Evolutionary conservation across 2,888 invertebrate species (phyloP).

Genomic region (Coronaproctus castanopsis): DNA sequence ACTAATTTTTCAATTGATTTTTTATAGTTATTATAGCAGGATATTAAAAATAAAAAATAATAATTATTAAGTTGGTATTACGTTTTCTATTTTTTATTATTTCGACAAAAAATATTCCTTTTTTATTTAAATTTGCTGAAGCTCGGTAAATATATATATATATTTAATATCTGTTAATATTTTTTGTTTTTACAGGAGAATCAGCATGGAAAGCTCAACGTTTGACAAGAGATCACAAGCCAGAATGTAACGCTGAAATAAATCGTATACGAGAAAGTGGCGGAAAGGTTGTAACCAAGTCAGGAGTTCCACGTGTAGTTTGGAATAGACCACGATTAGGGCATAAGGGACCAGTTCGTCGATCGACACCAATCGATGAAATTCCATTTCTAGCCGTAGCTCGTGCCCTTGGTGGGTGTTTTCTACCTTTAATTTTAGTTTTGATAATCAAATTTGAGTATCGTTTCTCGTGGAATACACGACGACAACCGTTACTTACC

Average conservation of each 20-base stretch:
- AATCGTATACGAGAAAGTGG: conserved; percentile 60
- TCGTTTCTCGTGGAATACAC: too few species aligned
- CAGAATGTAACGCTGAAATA: conserved; percentile 67
- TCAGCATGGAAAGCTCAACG: conserved; percentile 58
- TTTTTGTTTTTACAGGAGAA: conserved; percentile 27
- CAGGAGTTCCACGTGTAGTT: conserved; percentile 85
- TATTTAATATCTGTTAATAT: neutral
- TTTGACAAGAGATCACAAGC: conserved; percentile 85
- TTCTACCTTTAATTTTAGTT: too few species aligned
- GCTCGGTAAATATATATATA: neutral
- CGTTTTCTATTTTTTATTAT: too few species aligned
- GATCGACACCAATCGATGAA: conserved; percentile 77
- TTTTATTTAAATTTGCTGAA: too few species aligned
- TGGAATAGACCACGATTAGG: conserved; percentile 84
- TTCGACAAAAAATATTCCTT: too few species aligned
- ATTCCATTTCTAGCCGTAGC: conserved; percentile 94
- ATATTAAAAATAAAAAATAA: too few species aligned
- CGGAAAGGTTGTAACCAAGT: conserved; percentile 54
- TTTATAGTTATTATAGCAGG: too few species aligned
- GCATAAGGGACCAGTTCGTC: conserved; percentile 65
- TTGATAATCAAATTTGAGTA: too few species aligned
- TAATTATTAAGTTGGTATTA: too few species aligned
- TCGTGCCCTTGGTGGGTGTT: conserved; percentile 51
- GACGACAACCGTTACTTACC: too few species aligned
- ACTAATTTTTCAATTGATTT: too few species aligned